phyloP scores from a whole-genome alignment of 2,888 invertebrate genomes.

The Scrobipalpa costella region DNA sequence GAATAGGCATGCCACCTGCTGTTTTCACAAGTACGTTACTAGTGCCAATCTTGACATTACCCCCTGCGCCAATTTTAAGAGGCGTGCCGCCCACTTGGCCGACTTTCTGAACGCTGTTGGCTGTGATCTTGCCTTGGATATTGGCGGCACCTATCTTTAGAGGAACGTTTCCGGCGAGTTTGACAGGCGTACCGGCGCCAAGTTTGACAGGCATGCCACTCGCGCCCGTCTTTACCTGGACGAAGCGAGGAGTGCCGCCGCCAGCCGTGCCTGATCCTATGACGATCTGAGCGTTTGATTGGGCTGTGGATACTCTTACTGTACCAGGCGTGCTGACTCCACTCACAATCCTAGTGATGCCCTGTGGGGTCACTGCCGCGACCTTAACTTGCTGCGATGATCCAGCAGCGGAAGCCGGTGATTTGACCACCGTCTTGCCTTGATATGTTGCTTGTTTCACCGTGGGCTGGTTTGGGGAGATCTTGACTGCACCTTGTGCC shows the following conservation, averaged over 20 bases:
- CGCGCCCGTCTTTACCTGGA: conserved; percentile 70
- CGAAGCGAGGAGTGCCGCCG: conserved; percentile 63
- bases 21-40: conserved; percentile 74
- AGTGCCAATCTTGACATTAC: conserved; percentile 73
- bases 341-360: conserved; percentile 71
- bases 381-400: conserved; percentile 72
- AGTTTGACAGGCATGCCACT: conserved; percentile 65
- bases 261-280: conserved; percentile 56
- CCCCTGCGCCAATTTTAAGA: conserved; percentile 68
- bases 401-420: conserved; percentile 52
- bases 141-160: conserved; percentile 70
- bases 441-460: conserved; percentile 65
- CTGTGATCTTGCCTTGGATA: conserved; percentile 65
- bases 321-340: conserved; percentile 63
- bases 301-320: conserved; percentile 67
- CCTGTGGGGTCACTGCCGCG: conserved; percentile 68
- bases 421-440: conserved; percentile 58
- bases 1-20: conserved; percentile 65
- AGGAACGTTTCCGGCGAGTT: conserved; percentile 64
- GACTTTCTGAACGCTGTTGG: conserved; percentile 66
- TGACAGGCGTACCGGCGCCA: conserved; percentile 66
- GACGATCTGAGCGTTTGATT: conserved; percentile 66
- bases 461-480: conserved; percentile 64
- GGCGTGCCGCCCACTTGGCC: conserved; percentile 52
- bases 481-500: conserved; percentile 62